These are phyloP conservation scores for Tiliacea aurago DNA, from an alignment of 2,888 invertebrate species.

Conservation along the genomic window DNA sequence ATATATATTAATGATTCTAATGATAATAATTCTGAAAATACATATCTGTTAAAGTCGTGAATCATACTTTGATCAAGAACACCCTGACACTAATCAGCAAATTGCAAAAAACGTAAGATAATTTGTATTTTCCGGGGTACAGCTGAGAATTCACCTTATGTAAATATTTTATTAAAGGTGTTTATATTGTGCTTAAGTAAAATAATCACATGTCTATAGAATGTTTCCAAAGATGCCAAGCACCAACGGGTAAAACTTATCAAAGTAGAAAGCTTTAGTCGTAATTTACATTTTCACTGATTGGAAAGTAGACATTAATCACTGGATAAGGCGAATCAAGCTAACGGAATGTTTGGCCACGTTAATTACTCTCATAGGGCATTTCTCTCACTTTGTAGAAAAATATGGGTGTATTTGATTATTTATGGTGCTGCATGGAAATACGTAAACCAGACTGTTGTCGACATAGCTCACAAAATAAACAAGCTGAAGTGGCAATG, in stretches of 20 bases:
- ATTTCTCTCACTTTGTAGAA: constrained; percentile 24
- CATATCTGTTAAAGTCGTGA: too few relatives aligned
- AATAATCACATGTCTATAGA: not conserved
- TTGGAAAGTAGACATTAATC: constrained; percentile 58
- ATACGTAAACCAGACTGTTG: not conserved
- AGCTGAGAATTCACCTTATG: not conserved
- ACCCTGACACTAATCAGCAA: too few relatives aligned
- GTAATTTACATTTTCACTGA: constrained; percentile 53
- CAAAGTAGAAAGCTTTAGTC: constrained; percentile 50
- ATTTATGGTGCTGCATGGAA: not conserved
- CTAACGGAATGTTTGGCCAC: constrained; percentile 41
- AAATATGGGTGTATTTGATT: too few relatives aligned
- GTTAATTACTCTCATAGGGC: constrained; percentile 24
- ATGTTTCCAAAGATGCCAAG: constrained; percentile 27
- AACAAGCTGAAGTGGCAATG: not conserved
- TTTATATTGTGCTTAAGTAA: not conserved
- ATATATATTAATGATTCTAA: too few relatives aligned
- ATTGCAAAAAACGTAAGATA: too few relatives aligned
- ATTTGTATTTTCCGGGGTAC: too few relatives aligned
- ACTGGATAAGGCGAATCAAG: constrained; percentile 55
- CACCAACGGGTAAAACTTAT: constrained; percentile 44
- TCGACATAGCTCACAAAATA: not conserved
- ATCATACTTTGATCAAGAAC: too few relatives aligned
- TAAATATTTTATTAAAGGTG: not conserved
- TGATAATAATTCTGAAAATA: too few relatives aligned